Conservation (phyloP, 2,888 invertebrate species). For the Lepetodrilus schrolli region DNA sequence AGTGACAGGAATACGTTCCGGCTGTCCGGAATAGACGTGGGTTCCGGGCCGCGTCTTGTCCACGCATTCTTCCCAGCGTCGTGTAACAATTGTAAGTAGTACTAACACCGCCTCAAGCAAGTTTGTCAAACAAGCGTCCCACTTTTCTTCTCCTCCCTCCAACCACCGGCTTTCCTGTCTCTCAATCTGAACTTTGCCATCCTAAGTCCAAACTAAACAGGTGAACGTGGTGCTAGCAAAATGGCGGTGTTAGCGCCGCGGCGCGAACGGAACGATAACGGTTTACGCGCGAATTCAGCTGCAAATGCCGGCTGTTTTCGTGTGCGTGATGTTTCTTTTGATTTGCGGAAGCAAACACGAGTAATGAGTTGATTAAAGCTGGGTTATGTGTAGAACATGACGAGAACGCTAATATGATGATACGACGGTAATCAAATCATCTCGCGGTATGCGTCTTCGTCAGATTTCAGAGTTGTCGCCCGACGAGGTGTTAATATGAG, state of each 20-base stretch:
- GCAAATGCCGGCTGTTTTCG: background rate
- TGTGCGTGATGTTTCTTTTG: slow-evolving; percentile 25
- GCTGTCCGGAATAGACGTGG: background rate
- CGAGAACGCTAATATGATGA: slow-evolving; percentile 12
- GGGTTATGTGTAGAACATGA: slow-evolving; percentile 10
- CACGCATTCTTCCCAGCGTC: background rate
- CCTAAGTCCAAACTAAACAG: slow-evolving; percentile 7
- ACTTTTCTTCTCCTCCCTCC: background rate
- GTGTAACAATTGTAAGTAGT: slow-evolving; percentile 8
- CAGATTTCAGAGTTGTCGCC: background rate
- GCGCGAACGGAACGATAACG: background rate
- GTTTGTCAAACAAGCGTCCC: background rate
- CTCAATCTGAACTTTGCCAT: background rate
- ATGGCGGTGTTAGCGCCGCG: slow-evolving; percentile 12
- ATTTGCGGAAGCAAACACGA: slow-evolving; percentile 9
- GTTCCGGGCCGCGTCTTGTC: background rate
- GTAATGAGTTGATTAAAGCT: slow-evolving; percentile 20
- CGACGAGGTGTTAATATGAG: background rate
- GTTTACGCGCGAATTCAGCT: background rate
- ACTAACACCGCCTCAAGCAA: background rate
- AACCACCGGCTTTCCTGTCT: slow-evolving; percentile 1
- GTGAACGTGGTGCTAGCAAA: background rate
- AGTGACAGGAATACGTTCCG: background rate
- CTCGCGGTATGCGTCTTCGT: background rate
- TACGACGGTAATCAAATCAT: background rate